Evolutionary conservation across 2,797 vertebrate species (phyloP).

Genomic region (Yasuhikotakia modesta): DNA sequence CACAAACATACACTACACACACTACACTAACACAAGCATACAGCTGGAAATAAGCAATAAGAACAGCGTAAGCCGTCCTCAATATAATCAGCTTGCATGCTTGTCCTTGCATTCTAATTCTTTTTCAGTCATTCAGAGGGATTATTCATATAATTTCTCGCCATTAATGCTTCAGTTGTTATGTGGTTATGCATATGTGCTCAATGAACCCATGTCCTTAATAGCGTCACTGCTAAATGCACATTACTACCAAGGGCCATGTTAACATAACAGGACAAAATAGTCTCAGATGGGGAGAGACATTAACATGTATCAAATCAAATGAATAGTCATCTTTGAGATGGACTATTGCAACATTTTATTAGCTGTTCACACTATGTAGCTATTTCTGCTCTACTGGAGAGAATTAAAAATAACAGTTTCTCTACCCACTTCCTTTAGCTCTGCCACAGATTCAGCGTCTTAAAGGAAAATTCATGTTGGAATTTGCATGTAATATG

Average conservation of each 20-base stretch:
- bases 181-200: conserved; percentile 28
- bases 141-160: conserved; percentile 1
- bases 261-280: conserved; percentile 27
- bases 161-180: conserved; percentile 36
- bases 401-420: conserved; percentile 28
- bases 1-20: no score
- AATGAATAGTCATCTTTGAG: conserved; percentile 17
- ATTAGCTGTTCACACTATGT: conserved; percentile 25
- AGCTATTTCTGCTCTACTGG: conserved; percentile 22
- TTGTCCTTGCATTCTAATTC: conserved; percentile 13
- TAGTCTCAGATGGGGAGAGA: conserved; percentile 12
- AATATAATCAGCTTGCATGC: neutral
- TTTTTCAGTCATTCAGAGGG: neutral
- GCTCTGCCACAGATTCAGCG: neutral
- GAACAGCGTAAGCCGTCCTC: conserved; percentile 5
- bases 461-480: neutral
- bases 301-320: conserved; percentile 27
- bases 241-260: conserved; percentile 40
- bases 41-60: conserved; percentile 6
- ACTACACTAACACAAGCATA: neutral
- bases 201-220: conserved; percentile 31
- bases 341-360: conserved; percentile 6
- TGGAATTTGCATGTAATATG: conserved; percentile 31
- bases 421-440: conserved; percentile 14
- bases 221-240: conserved; percentile 35